Conservation (phyloP, 2,888 invertebrate species). For the Apeira syringaria region DNA sequence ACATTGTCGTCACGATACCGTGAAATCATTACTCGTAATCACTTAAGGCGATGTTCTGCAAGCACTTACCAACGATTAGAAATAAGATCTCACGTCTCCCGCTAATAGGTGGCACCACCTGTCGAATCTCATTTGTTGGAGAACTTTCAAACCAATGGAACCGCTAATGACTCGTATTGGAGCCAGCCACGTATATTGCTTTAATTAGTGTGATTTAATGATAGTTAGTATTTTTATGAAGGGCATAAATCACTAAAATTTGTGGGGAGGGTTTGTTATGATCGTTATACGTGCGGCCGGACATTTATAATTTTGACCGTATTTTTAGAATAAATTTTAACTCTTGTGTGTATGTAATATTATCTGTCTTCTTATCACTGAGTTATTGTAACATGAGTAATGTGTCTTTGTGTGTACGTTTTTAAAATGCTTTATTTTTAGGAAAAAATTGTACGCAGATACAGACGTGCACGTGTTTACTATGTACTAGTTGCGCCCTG, state of each 20-base stretch:
- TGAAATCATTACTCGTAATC: conserved; percentile 5
- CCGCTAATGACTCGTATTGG: conserved; percentile 14
- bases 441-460: too few relatives aligned
- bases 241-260: conserved; percentile 2
- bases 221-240: conserved; percentile 11
- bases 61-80: conserved; percentile 6
- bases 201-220: conserved; percentile 10
- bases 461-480: too few relatives aligned
- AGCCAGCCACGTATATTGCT: conserved; percentile 9
- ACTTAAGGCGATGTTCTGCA: neutral
- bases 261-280: conserved; percentile 8
- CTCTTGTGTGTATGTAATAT: too few relatives aligned
- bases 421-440: too few relatives aligned
- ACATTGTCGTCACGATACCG: conserved; percentile 2
- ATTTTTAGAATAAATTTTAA: too few relatives aligned
- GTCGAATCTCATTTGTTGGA: conserved; percentile 20
- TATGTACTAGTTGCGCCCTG: too few relatives aligned
- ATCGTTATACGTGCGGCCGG: conserved; percentile 7
- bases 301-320: neutral
- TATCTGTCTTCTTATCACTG: too few relatives aligned
- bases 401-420: too few relatives aligned
- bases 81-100: conserved; percentile 19
- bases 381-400: too few relatives aligned
- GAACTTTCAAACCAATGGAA: conserved; percentile 13
- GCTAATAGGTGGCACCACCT: conserved; percentile 24